These are phyloP conservation scores for Microdon myrmicae DNA, from an alignment of 2,888 invertebrate genomes.

Conservation along the genomic window DNA sequence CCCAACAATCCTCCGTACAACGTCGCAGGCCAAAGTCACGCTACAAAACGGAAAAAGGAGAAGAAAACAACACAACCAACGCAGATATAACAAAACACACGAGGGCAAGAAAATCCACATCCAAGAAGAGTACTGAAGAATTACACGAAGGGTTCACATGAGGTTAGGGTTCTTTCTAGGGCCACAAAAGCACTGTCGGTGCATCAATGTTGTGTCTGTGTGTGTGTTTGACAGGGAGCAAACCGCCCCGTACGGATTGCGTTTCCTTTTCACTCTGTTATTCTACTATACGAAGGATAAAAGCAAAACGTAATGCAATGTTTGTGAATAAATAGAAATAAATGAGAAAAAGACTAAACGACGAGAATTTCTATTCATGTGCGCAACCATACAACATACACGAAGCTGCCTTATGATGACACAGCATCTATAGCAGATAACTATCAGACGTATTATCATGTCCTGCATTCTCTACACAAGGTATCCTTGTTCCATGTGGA, in stretches of 20 bases:
- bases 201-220: too few species aligned
- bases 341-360: too few species aligned
- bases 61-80: conserved; percentile 20
- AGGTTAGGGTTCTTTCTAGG: conserved; percentile 49
- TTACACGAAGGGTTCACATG: conserved; percentile 49
- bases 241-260: conserved; percentile 18
- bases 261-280: conserved; percentile 32
- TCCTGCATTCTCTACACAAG: conserved; percentile 28
- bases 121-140: conserved; percentile 44
- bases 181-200: conserved; percentile 5
- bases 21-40: too few species aligned
- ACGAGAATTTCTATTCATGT: too few species aligned
- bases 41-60: conserved; percentile 7
- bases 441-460: conserved; percentile 36
- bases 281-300: conserved; percentile 11
- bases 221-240: conserved; percentile 33
- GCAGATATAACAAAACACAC: conserved; percentile 1
- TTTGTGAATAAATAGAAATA: conserved; percentile 1
- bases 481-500: conserved; percentile 29
- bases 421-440: conserved; percentile 24
- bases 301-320: conserved; percentile 23
- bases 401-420: background rate
- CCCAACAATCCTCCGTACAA: too few species aligned
- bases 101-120: conserved; percentile 40
- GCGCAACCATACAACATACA: conserved; percentile 4